Base-by-base conservation (phyloP, 1,140 invertebrate genomes). In the Procambarus clarkii region DNA sequence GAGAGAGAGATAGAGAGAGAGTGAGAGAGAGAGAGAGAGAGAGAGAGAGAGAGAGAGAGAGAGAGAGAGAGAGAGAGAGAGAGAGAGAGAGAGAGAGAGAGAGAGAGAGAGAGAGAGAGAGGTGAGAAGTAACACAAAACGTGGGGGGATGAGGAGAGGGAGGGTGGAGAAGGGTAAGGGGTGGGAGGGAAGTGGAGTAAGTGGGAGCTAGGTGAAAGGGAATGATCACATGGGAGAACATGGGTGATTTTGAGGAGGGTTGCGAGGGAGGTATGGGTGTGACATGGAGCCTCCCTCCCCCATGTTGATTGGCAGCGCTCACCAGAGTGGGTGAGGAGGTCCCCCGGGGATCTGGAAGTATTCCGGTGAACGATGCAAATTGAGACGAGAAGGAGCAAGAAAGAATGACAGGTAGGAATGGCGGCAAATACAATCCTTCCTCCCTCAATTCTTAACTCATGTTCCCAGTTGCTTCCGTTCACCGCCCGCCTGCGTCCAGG, bases 401-500 rank as follows among this genome's bases (percentile, higher is more conserved):
- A 44, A 79, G 77, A 79, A 50, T 7, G 77, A 46, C 77, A 79
- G 77, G 77, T 79, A 79, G 77, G 77, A 15, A 79, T 44, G 77
- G 77, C 45, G 44, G n/a, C 24, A 79, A 46, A 48, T 44, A 79
- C 46, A 50, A 11, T 2, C 77, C 45, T 18, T 45, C 34, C 45
- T 1, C n/a, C 45, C 60, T 64, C 8, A 64, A 64, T 64, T 64
- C 60, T n/a, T 64, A 64, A 7, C 8, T 64, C 15, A 64, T 64
- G 8, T 64, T 18, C 21, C 8, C 3, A 8, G 60, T 18, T 18
- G 3, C 60, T 18, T 13, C 54, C 54, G 54, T 13, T 58, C 54
- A 58, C 11, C 54, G 5, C 11, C 54, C 11, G 13, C 54, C 54
- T 58, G 54, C n/a, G n/a, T n/a, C n/a, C n/a, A n/a, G n/a, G n/a